Base-by-base conservation (phyloP, 1,140 invertebrate species). In the Heterodera carotae region DNA sequence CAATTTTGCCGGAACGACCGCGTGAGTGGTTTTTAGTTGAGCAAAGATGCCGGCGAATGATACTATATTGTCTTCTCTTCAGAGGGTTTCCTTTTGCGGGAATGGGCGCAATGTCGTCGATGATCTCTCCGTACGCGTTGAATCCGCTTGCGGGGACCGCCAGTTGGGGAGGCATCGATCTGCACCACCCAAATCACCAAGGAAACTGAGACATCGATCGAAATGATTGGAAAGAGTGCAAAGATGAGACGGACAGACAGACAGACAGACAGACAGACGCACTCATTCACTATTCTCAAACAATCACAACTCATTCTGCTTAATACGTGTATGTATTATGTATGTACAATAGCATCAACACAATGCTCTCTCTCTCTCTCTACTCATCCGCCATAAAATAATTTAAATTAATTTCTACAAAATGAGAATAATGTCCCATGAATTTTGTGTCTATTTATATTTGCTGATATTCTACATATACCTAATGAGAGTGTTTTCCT, bases 41-140 rank as follows among this genome's bases (percentile, higher is more conserved):
- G 36, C 36, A 39, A 12, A 43, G 39, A 12, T 29, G 12, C 25
- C 2, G 62, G 62, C 8, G 31, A 12, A 6, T 66, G 7, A 34
- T 5, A 5, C 33, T 31, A 7, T 56, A n/a, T 2, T 2, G 10
- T 66, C 3, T 6, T 6, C 22, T 31, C 22, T 29, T 66, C 25
- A 66, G 62, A 22, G 62, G 29, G n/a, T 66, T 66, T 66, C 62
- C 62, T 15, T 66, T 66, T n/a, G 25, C 62, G 8, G 62, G 62
- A 29, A 66, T 66, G n/a, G 62, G 62, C 27, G 62, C n/a, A 29
- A 31, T 66, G 62, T 7, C 62, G 27, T 31, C 62, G 12, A 66
- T 66, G 62, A 25, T 66, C 29, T 27, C 62, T 12, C 62, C 62
- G 27, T 66, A 66, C 62, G 62, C 62, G 25, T 27, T 66, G 62